These are phyloP conservation scores for Sturmia bella DNA, from an alignment of 2,888 invertebrate species.

Conservation along the genomic window DNA sequence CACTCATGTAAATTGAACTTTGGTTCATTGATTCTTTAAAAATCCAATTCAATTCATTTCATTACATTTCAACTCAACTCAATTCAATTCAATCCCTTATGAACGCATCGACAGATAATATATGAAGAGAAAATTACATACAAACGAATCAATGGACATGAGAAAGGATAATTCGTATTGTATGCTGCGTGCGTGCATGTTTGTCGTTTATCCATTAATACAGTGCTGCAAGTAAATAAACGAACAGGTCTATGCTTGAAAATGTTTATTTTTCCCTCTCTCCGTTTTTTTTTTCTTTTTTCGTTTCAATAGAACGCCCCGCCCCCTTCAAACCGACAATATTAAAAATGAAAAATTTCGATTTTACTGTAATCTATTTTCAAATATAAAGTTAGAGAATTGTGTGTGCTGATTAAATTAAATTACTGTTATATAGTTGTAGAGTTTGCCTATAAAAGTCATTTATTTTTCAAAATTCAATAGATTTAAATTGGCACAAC, in stretches of 20 bases:
- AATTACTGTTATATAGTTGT: slow-evolving; percentile 32
- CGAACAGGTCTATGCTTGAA: not conserved
- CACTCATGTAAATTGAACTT: slow-evolving; percentile 66
- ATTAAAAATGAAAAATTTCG: not conserved
- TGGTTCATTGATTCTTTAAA: slow-evolving; percentile 64
- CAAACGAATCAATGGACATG: slow-evolving; percentile 28
- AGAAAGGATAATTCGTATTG: not conserved
- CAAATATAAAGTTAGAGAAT: not conserved
- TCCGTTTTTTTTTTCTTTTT: too few species aligned
- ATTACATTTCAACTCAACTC: slow-evolving; percentile 41
- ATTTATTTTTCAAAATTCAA: slow-evolving; percentile 48
- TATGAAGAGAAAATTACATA: slow-evolving; percentile 41
- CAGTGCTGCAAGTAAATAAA: slow-evolving; percentile 18
- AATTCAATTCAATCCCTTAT: slow-evolving; percentile 58
- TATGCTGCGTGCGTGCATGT: not conserved
- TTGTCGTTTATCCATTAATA: not conserved
- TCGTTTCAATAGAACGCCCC: not conserved
- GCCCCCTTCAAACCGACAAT: not conserved
- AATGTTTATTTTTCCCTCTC: too few species aligned
- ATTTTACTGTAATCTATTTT: not conserved
- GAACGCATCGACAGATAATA: slow-evolving; percentile 56
- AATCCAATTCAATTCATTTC: slow-evolving; percentile 54
- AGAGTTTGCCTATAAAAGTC: slow-evolving; percentile 32
- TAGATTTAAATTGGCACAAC: slow-evolving; percentile 20
- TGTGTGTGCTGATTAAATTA: not conserved